A percentile compares a stretch with the other conserved stretches of the same genome.
phyloP scores from a whole-genome alignment of 2,113 vertebrate species.

The Microtus ochrogaster region DNA sequence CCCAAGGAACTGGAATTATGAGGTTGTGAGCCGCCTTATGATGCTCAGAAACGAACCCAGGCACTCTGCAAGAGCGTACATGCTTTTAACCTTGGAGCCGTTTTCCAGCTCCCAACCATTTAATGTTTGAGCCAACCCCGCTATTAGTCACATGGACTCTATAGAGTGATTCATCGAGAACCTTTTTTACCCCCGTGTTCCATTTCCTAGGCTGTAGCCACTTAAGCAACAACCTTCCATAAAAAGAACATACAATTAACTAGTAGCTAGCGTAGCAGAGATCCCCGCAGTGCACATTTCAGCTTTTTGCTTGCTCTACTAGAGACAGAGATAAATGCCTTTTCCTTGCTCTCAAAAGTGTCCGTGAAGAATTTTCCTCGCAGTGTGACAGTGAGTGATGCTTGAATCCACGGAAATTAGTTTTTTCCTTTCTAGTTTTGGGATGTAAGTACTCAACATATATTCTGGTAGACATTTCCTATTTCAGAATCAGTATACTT shows the following conservation, averaged over 20 bases:
- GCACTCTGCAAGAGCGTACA: background rate
- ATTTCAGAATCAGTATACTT: background rate
- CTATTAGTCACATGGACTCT: constrained; percentile 27
- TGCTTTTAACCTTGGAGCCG: background rate
- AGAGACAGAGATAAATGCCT: constrained; percentile 7
- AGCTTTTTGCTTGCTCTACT: constrained; percentile 12
- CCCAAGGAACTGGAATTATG: background rate
- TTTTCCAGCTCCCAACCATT: background rate
- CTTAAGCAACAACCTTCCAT: constrained; percentile 40
- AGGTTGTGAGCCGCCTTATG: background rate
- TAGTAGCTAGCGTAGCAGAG: background rate
- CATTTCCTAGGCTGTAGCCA: constrained; percentile 51
- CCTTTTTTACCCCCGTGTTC: constrained; percentile 19
- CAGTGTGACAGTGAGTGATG: background rate
- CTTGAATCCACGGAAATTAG: background rate
- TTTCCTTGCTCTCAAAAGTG: background rate
- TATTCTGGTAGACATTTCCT: background rate
- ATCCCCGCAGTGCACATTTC: background rate
- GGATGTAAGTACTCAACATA: background rate
- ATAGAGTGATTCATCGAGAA: constrained; percentile 36
- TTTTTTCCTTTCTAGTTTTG: background rate
- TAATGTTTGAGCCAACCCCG: constrained; percentile 31
- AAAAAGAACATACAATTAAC: constrained; percentile 55
- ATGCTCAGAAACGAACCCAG: background rate
- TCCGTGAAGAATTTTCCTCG: background rate